These are phyloP conservation scores for Seriola aureovittata DNA, from an alignment of 2,113 vertebrate species.

Conservation along the genomic window DNA sequence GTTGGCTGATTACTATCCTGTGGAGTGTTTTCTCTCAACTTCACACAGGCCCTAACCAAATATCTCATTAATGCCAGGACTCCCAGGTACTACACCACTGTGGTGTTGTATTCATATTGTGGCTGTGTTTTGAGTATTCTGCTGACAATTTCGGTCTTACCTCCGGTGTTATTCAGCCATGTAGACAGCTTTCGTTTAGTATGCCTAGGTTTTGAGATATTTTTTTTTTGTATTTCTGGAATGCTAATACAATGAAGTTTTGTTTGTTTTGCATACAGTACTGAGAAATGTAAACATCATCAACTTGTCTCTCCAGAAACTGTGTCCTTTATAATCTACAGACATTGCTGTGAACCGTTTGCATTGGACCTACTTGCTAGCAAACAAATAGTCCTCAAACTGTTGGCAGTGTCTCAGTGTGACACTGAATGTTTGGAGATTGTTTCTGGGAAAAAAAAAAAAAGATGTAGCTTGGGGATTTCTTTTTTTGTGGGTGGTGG, in stretches of 20 bases:
- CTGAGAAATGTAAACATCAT: constrained; percentile 4
- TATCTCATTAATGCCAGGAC: constrained; percentile 17
- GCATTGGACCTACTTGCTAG: neutral
- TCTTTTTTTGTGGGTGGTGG: neutral
- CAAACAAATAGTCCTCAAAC: constrained; percentile 7
- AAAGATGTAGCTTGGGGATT: neutral
- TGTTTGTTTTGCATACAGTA: neutral
- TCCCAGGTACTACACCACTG: neutral
- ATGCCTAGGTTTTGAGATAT: neutral
- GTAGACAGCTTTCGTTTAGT: neutral
- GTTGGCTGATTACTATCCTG: constrained; percentile 10
- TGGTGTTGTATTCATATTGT: neutral
- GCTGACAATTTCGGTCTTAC: neutral
- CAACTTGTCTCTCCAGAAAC: neutral
- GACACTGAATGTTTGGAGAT: neutral
- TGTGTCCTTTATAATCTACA: constrained; percentile 1
- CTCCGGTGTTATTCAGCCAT: neutral
- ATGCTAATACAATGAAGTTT: neutral
- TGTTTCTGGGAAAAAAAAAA: neutral
- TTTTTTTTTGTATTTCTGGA: neutral
- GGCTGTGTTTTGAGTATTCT: constrained; percentile 7
- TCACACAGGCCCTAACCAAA: constrained; percentile 21
- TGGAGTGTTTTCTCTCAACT: constrained; percentile 11
- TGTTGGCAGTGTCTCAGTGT: neutral
- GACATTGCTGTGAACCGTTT: neutral